Evolutionary conservation across 2,113 vertebrate genomes (phyloP).

Genomic region (Halcyon malimbica): DNA sequence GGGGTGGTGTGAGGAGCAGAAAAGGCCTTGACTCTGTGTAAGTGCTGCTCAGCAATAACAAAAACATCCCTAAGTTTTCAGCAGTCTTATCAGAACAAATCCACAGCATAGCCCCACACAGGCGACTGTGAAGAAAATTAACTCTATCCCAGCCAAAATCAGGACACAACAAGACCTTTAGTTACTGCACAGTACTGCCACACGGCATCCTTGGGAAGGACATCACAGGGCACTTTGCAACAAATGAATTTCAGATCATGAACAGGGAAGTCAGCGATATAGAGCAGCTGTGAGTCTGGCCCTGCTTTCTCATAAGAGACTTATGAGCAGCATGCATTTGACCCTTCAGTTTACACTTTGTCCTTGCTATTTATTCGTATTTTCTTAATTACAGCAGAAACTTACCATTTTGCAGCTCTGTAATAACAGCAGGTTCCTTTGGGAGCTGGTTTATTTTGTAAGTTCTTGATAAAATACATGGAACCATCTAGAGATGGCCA

Average conservation of each 20-base stretch:
- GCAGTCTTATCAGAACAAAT: neutral
- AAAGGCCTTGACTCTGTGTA: neutral
- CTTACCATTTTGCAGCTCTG: neutral
- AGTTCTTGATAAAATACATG: neutral
- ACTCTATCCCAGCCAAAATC: neutral
- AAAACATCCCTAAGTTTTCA: neutral
- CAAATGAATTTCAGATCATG: neutral
- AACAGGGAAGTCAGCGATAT: neutral
- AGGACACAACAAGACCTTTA: neutral
- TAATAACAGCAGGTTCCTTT: neutral
- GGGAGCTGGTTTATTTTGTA: neutral
- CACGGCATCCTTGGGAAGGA: neutral
- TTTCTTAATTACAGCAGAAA: constrained; percentile 3
- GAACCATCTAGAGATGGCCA: neutral
- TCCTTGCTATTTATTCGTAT: neutral
- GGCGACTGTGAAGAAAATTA: neutral
- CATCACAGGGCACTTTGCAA: neutral
- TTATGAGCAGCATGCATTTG: neutral
- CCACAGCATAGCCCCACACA: too few species aligned
- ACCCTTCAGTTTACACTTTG: neutral
- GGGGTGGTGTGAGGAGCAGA: neutral
- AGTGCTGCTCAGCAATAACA: neutral
- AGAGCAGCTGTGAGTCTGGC: neutral
- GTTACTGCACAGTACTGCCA: neutral
- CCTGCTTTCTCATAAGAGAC: neutral